Percentiles rank a stretch among this genome's conserved stretches.
These are phyloP conservation scores for Philereme vetulata DNA, from an alignment of 2,888 invertebrate species.

Conservation along the genomic window DNA sequence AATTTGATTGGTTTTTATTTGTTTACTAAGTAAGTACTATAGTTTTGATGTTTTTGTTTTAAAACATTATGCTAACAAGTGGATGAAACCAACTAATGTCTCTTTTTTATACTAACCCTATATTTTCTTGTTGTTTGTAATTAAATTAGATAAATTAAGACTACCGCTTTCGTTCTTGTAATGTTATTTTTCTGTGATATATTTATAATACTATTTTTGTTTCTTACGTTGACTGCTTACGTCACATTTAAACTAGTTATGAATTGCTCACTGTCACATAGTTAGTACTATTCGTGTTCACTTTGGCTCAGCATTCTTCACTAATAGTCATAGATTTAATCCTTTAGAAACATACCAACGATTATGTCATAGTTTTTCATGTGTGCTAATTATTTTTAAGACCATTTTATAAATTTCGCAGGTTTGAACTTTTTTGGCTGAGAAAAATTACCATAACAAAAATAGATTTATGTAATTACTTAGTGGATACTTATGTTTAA, in stretches of 20 bases:
- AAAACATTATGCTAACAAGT: no score
- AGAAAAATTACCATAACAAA: constrained; percentile 1
- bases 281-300: constrained; percentile 6
- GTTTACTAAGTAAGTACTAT: background rate
- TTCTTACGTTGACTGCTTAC: constrained; percentile 30
- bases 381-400: background rate
- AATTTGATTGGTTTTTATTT: constrained; percentile 5
- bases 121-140: no score
- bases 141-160: background rate
- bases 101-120: no score
- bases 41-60: constrained; percentile 22
- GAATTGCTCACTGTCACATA: constrained; percentile 16
- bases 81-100: no score
- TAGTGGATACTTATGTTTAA: constrained; percentile 6
- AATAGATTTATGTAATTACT: background rate
- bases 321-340: constrained; percentile 8
- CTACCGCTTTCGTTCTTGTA: background rate
- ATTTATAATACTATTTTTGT: constrained; percentile 12
- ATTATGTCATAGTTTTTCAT: background rate
- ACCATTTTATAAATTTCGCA: constrained; percentile 1
- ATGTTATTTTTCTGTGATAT: constrained; percentile 25
- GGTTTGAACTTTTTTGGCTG: background rate
- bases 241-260: constrained; percentile 34
- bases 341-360: no score
- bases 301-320: constrained; percentile 15